Base-by-base conservation (phyloP, 2,113 vertebrate species). In the Apteryx mantelli region DNA sequence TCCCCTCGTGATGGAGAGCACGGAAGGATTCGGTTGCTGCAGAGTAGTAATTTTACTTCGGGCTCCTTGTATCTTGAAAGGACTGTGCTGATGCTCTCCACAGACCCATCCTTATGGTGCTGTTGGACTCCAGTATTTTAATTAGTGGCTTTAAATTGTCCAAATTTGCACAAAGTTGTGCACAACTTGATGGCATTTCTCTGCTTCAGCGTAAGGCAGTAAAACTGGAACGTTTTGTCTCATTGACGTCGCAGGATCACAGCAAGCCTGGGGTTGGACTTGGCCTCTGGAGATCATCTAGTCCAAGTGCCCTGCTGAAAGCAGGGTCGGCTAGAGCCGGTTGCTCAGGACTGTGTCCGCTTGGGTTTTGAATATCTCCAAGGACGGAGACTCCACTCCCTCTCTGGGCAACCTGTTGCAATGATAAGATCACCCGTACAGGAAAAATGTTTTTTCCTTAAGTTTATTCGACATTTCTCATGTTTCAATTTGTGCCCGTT, bases 61-160 rank as follows among this genome's bases (percentile, higher is more conserved):
- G 48, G n/a, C 14, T 52, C 22, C 24, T 56, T 24, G 48, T 7
- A 56, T 36, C 68, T 52, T 60, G 38, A 8, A 11, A 65, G 42
- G 34, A 25, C 48, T 36, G 19, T 36, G 14, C 46, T 56, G 0
- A 0, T 17, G 25, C 42, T 77, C 58, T 69, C 36, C 46, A 4
- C 2, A 36, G 44, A 19, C 20, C 48, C 20, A 17, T 85, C 24
- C 15, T 61, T 12, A 6, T 2, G 21, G n/a, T 46, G 32, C 65
- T 1, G 1, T 28, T 48, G 19, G n/a, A 36, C 89, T 68, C 10
- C 19, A 36, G 3, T 7, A 0, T 34, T 69, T 65, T n/a, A 15
- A 21, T 60, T 10, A 25, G 21, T n/a, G 53, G n/a, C 24, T 66
- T 48, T 53, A 48, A 69, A 11, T 48, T 34, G 56, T 34, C 50